Percentiles rank a stretch among this genome's conserved stretches.
These are phyloP conservation scores for Lagopus leucura DNA, from an alignment of 2,113 vertebrate species.

Conservation along the genomic window DNA sequence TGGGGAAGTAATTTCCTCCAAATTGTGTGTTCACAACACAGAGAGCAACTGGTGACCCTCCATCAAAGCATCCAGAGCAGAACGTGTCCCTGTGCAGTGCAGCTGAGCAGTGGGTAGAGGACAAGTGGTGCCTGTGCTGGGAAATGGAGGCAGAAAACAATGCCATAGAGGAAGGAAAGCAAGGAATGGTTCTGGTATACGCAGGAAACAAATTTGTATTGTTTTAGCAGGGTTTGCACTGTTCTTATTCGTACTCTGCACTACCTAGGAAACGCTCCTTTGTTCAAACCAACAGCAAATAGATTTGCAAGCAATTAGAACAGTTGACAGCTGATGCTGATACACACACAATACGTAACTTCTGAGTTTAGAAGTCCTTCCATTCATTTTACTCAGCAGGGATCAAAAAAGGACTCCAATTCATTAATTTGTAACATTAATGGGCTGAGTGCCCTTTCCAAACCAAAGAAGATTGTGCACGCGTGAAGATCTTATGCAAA, in stretches of 20 bases:
- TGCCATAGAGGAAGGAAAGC: neutral
- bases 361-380: neutral
- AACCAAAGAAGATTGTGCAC: neutral
- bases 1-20: neutral
- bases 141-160: neutral
- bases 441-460: neutral
- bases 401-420: fast-evolving
- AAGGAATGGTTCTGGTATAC: neutral
- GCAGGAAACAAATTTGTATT: neutral
- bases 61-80: neutral
- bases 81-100: neutral
- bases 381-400: neutral
- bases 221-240: neutral
- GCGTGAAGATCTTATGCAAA: neutral
- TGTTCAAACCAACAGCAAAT: neutral
- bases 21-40: fast-evolving
- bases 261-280: neutral
- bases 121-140: neutral
- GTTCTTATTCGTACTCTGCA: neutral
- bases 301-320: neutral
- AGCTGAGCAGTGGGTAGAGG: neutral
- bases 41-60: neutral
- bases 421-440: neutral
- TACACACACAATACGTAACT: neutral
- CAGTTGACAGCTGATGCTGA: neutral